phyloP scores from a whole-genome alignment of 2,113 vertebrate genomes.

The Laticauda colubrina region DNA sequence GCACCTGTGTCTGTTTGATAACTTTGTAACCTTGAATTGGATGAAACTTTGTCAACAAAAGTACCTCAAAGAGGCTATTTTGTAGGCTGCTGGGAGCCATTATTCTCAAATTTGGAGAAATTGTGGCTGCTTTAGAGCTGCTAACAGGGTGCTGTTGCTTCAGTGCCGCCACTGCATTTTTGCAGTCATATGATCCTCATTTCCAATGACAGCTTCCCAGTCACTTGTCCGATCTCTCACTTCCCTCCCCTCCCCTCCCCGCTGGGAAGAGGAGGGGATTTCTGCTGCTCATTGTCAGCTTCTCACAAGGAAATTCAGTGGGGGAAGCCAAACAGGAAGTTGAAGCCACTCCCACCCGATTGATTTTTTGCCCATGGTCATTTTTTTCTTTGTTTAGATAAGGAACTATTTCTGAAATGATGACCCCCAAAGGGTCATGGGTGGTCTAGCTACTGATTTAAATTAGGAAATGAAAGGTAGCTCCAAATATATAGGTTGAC shows the following conservation, averaged over 20 bases:
- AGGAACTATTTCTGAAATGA: not conserved
- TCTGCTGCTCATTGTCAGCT: not conserved
- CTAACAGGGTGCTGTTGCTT: not conserved
- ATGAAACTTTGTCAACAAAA: not conserved
- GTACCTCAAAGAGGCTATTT: not conserved
- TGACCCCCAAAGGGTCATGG: not conserved
- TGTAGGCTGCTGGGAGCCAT: not conserved
- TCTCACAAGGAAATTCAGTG: not conserved
- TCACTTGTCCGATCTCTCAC: not conserved
- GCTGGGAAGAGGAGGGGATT: not conserved
- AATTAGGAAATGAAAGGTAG: not conserved
- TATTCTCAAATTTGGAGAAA: not conserved
- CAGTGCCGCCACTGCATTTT: not conserved
- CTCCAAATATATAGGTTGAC: not conserved
- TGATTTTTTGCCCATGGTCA: not conserved
- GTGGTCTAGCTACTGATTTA: not conserved
- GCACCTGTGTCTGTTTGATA: not conserved
- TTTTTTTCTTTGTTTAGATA: not conserved
- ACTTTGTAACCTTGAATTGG: not conserved
- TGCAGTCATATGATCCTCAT: not conserved
- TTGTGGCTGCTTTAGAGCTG: not conserved
- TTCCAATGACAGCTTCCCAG: not conserved
- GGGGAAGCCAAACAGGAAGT: not conserved
- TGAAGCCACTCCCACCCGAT: not conserved
- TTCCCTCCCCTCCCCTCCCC: not conserved